Evolutionary conservation across 1,140 invertebrate genomes (phyloP).

Genomic region (Chrysopa pallens): DNA sequence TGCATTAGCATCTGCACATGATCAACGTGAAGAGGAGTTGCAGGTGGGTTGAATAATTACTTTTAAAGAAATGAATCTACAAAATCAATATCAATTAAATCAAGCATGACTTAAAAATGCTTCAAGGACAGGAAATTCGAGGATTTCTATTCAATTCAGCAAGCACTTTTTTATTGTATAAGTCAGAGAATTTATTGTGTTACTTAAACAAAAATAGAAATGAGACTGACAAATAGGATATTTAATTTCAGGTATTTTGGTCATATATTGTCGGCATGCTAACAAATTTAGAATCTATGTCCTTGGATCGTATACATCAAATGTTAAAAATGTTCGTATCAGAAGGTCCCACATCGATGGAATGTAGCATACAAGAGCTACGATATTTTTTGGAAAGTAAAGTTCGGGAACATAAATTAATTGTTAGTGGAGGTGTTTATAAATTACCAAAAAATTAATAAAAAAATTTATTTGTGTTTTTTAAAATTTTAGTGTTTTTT

Average conservation of each 20-base stretch:
- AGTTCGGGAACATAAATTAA: constrained; percentile 73
- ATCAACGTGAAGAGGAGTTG: constrained; percentile 84
- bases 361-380: constrained; percentile 76
- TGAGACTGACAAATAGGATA: no score
- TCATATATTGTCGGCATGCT: constrained; percentile 94
- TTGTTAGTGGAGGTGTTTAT: constrained; percentile 74
- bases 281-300: constrained; percentile 83
- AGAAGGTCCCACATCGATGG: constrained; percentile 64
- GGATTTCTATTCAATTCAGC: no score
- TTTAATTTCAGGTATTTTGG: constrained; percentile 74
- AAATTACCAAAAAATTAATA: constrained; percentile 50
- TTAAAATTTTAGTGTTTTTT: no score
- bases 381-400: constrained; percentile 82
- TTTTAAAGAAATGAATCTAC: neutral
- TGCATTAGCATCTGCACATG: constrained; percentile 80
- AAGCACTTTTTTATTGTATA: no score
- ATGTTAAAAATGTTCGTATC: constrained; percentile 94
- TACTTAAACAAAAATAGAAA: no score
- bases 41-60: constrained; percentile 29
- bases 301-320: constrained; percentile 85
- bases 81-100: neutral
- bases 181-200: no score
- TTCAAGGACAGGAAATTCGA: no score
- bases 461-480: no score
- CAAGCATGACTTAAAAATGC: neutral